phyloP scores from a whole-genome alignment of 2,113 vertebrate genomes.

The Tupaia chinensis region DNA sequence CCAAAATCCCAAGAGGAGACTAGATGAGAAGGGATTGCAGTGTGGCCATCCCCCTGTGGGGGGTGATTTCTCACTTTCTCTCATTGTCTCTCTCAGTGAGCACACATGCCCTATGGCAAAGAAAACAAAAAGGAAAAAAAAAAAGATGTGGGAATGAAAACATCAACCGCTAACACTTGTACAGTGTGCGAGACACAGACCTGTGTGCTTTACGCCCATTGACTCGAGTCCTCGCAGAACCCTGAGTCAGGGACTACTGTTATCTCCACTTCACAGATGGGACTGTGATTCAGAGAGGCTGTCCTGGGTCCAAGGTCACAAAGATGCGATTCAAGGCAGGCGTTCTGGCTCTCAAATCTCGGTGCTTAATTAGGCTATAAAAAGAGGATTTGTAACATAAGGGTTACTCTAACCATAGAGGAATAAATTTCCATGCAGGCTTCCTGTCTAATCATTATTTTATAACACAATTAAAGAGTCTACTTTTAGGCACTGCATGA shows the following conservation, averaged over 20 bases:
- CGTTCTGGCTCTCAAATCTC: neutral
- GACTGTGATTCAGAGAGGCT: neutral
- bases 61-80: too few relatives aligned
- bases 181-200: neutral
- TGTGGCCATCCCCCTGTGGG: too few relatives aligned
- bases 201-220: neutral
- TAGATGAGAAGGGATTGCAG: too few relatives aligned
- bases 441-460: neutral
- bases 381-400: neutral
- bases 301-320: neutral
- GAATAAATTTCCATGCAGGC: neutral
- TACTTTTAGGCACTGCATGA: neutral
- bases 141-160: conserved; percentile 32
- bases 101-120: too few relatives aligned
- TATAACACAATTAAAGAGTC: neutral
- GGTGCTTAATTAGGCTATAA: neutral
- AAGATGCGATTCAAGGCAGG: neutral
- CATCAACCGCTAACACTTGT: neutral
- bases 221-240: neutral
- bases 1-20: too few relatives aligned
- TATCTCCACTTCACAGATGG: neutral
- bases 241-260: too few relatives aligned
- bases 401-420: neutral
- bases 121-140: too few relatives aligned
- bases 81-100: too few relatives aligned